These are phyloP conservation scores for Trachelus stipa DNA, from an alignment of 2,888 invertebrate genomes.

Conservation along the genomic window DNA sequence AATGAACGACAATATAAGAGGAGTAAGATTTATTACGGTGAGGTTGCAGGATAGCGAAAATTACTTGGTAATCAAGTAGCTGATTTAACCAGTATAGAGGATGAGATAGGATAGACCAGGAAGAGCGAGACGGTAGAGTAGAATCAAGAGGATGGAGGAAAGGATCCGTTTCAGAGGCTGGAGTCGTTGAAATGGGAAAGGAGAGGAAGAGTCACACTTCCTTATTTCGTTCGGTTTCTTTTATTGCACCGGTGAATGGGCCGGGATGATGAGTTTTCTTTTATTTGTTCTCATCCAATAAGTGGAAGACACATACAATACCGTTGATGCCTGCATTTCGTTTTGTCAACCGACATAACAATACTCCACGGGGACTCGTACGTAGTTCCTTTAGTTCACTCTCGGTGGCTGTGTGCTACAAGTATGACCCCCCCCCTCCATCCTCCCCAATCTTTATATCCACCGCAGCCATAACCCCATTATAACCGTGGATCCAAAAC, in stretches of 20 bases:
- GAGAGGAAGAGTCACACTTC: constrained; percentile 28
- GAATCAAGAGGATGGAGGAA: not conserved
- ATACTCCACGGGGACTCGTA: not conserved
- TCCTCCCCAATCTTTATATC: not conserved
- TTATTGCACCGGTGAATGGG: constrained; percentile 44
- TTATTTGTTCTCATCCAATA: constrained; percentile 51
- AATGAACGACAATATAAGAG: not conserved
- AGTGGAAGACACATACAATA: constrained; percentile 31
- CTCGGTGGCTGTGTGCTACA: not conserved
- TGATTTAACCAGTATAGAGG: not conserved
- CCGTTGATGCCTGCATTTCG: constrained; percentile 4
- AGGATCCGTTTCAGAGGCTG: not conserved
- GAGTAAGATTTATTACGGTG: not conserved
- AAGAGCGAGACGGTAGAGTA: not conserved
- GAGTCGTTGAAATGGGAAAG: not conserved
- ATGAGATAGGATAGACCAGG: not conserved
- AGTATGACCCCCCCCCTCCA: not conserved
- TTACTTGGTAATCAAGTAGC: not conserved
- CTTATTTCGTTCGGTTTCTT: constrained; percentile 47
- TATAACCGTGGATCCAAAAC: not conserved
- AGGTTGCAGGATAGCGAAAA: not conserved
- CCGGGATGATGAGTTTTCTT: constrained; percentile 47
- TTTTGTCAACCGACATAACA: not conserved
- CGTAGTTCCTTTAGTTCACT: not conserved
- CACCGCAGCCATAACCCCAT: not conserved